phyloP scores from a whole-genome alignment of 1,140 invertebrate genomes.

The Trichomalopsis sarcophagae region DNA sequence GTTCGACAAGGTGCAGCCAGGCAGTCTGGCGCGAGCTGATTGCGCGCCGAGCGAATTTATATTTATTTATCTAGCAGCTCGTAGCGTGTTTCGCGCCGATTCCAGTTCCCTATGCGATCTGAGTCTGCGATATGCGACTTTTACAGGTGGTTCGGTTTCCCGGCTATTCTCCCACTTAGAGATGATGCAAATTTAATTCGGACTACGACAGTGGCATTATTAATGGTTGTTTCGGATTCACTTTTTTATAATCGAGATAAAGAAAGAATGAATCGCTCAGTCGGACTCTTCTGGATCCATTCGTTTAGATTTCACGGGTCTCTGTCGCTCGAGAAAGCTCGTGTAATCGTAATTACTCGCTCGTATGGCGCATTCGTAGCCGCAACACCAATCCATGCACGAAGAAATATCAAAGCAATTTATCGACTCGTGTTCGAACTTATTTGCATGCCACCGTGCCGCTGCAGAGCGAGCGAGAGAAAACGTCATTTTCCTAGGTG shows the following conservation, averaged over 20 bases:
- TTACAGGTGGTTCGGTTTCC: no score
- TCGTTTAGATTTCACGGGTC: background rate
- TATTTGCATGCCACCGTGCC: background rate
- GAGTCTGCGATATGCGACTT: no score
- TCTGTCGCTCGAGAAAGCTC: no score
- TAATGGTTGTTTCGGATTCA: no score
- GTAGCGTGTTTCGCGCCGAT: background rate
- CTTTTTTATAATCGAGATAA: background rate
- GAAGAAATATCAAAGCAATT: constrained; percentile 2
- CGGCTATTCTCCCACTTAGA: no score
- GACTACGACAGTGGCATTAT: no score
- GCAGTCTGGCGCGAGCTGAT: constrained; percentile 22
- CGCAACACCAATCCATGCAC: background rate
- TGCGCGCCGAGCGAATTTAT: constrained; percentile 14
- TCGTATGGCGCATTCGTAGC: background rate
- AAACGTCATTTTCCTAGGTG: background rate
- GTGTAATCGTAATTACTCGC: background rate
- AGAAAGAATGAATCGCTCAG: background rate
- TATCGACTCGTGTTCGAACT: background rate
- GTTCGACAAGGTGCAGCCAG: background rate
- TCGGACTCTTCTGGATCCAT: background rate
- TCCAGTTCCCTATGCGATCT: background rate
- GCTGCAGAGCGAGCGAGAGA: background rate
- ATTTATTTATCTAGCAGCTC: background rate
- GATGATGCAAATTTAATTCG: no score